Evolutionary conservation across 1,140 invertebrate species (phyloP).

Genomic region (Drosophila subobscura): DNA sequence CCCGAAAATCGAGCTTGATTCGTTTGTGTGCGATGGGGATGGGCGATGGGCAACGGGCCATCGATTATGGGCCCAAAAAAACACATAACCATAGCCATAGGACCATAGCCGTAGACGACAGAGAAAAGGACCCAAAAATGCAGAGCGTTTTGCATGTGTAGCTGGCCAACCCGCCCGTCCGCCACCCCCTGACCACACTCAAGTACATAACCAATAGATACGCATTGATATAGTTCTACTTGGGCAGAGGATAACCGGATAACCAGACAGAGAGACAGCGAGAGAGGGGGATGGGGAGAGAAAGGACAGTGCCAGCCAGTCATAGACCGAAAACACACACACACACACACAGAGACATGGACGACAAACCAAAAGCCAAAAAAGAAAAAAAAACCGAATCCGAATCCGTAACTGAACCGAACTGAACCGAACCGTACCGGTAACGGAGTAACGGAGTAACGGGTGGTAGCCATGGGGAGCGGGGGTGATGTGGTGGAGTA

Average conservation of each 20-base stretch:
- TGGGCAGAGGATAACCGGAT: conserved; percentile 38
- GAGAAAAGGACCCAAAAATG: conserved; percentile 1
- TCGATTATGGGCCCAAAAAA: conserved; percentile 71
- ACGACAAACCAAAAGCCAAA: too few relatives aligned
- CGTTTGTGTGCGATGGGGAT: conserved; percentile 3
- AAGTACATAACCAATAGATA: conserved; percentile 63
- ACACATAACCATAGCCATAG: conserved; percentile 48
- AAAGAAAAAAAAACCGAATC: background rate
- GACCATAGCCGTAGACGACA: conserved; percentile 11
- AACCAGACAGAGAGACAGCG: conserved; percentile 41
- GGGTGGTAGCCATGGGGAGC: too few relatives aligned
- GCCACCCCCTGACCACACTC: background rate
- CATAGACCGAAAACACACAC: conserved; percentile 14
- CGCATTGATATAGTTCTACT: conserved; percentile 69
- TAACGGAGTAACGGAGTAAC: too few relatives aligned
- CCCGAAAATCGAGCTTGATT: background rate
- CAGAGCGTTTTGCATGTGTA: conserved; percentile 26
- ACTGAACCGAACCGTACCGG: conserved; percentile 2
- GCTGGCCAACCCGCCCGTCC: too few relatives aligned
- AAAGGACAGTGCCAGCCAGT: background rate
- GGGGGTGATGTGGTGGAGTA: too few relatives aligned
- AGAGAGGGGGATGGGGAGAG: conserved; percentile 9
- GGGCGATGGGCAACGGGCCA: conserved; percentile 26
- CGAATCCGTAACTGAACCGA: conserved; percentile 11
- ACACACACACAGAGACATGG: background rate